Percentiles rank a stretch among this genome's conserved stretches.
These are phyloP conservation scores for Diorhabda sublineata DNA, from an alignment of 1,140 invertebrate species.

Conservation along the genomic window DNA sequence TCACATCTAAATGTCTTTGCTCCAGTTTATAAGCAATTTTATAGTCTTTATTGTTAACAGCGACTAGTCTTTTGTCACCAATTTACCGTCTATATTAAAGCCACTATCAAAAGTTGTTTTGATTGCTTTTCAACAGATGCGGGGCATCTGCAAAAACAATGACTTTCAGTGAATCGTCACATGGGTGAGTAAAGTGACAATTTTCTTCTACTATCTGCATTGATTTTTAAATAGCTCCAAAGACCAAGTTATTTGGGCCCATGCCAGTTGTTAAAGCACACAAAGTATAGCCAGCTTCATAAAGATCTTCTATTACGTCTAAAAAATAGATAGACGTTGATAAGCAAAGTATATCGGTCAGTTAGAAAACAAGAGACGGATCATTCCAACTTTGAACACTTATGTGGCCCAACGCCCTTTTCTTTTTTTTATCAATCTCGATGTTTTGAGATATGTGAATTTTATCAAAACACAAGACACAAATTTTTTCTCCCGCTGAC, in stretches of 20 bases:
- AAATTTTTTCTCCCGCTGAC: too few species aligned
- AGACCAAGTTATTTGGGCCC: conserved; percentile 14
- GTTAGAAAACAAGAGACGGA: background rate
- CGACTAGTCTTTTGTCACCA: background rate
- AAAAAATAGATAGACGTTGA: conserved; percentile 18
- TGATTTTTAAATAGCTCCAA: conserved; percentile 9
- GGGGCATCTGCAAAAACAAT: background rate
- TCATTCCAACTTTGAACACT: background rate
- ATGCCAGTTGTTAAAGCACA: conserved; percentile 22
- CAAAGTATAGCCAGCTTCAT: conserved; percentile 15
- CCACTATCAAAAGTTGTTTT: background rate
- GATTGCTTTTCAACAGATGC: background rate
- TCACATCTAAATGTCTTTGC: too few species aligned
- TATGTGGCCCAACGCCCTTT: background rate
- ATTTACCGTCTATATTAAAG: background rate
- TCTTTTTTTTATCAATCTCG: background rate
- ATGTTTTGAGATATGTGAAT: too few species aligned
- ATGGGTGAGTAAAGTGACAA: conserved; percentile 16
- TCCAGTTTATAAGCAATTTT: too few species aligned
- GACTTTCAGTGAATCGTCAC: conserved; percentile 3
- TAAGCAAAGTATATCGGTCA: conserved; percentile 25
- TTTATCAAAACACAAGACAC: too few species aligned
- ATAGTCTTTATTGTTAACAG: too few species aligned
- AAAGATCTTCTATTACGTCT: conserved; percentile 15
- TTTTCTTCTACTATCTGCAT: conserved; percentile 9